Conservation (phyloP, 2,888 invertebrate species). For the Clostera curtula region DNA sequence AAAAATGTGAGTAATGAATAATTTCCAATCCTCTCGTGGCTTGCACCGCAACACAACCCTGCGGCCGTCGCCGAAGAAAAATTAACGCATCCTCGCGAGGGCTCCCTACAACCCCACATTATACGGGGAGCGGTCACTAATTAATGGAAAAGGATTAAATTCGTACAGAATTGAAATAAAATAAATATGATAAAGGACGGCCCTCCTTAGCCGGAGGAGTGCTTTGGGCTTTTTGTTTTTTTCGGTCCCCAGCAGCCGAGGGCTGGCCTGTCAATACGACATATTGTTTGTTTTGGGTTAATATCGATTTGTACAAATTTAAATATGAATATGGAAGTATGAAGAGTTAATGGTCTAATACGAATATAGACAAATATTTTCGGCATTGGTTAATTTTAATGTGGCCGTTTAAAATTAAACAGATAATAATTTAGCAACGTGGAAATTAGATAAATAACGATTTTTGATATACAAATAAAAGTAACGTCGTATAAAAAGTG, state of each 20-base stretch:
- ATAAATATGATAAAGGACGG: constrained; percentile 69
- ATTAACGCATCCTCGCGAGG: constrained; percentile 54
- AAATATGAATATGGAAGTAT: constrained; percentile 1
- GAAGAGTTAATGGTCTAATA: constrained; percentile 3
- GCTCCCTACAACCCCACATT: constrained; percentile 51
- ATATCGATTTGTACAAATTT: constrained; percentile 16
- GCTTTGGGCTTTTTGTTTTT: constrained; percentile 21
- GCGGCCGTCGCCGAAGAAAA: constrained; percentile 55
- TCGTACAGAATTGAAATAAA: constrained; percentile 72
- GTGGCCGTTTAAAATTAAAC: too few relatives aligned
- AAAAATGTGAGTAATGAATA: neutral
- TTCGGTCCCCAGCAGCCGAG: constrained; percentile 13
- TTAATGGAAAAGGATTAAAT: constrained; percentile 76
- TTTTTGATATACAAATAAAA: too few relatives aligned
- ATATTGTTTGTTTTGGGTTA: constrained; percentile 28
- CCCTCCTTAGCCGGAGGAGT: constrained; percentile 41
- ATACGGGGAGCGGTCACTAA: constrained; percentile 64
- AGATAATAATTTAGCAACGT: too few relatives aligned
- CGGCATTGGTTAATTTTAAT: constrained; percentile 11
- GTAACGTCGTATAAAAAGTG: too few relatives aligned
- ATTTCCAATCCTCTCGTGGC: constrained; percentile 11
- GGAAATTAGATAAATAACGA: too few relatives aligned
- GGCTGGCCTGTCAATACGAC: constrained; percentile 45
- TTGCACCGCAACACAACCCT: constrained; percentile 35
- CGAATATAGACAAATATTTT: constrained; percentile 7